Evolutionary conservation across 2,888 invertebrate genomes (phyloP), one percentile per base, ranked within the genome.

Genomic region (Drosophila maculinotata): DNA sequence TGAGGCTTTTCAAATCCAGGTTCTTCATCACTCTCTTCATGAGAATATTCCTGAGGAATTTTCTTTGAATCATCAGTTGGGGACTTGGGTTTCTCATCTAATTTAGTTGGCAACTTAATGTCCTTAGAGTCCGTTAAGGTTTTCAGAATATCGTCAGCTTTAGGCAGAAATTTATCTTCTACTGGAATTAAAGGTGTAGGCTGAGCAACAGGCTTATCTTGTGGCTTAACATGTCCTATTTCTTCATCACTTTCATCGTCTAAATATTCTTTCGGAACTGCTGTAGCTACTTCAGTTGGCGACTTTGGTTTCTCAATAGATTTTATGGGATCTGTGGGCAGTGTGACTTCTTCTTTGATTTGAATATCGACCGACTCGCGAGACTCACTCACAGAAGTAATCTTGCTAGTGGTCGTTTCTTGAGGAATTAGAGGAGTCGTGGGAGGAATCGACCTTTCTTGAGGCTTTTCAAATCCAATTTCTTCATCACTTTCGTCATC

Each of bases 11-110:
- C n/a, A 41, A 52, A 26, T n/a, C 15, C 58, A 33, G 20, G 15
- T 9, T 64, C 62, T 5, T 48, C 48, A 3, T 62, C 54, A n/a
- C 47, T 44, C n/a, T 60, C 44, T 10, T 58, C 42, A 23, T 35
- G 33, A 8, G 48, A 51, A 28, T 41, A 47, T 14, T 10, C 42
- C 8, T 23, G 30, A 0, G 23, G 41, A 35, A 7, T 10, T 28
- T 8, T 5, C 25, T 35, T 42, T 15, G 8, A 2, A 15, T 33
- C 14, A 20, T 62, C 48, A 15, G n/a, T 30, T 1, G 49, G 28
- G 14, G 56, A 47, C 14, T 47, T 53, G 1, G 52, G 41, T 8
- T 62, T 62, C 7, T 35, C 47, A 10, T 53, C 48, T 12, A 44
- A 9, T 25, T 38, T 63, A 2, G n/a, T 2, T n/a, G 31, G 54